A percentile compares a stretch with the other conserved stretches of the same genome.
phyloP scores from a whole-genome alignment of 2,113 vertebrate species.

The Passer domesticus region DNA sequence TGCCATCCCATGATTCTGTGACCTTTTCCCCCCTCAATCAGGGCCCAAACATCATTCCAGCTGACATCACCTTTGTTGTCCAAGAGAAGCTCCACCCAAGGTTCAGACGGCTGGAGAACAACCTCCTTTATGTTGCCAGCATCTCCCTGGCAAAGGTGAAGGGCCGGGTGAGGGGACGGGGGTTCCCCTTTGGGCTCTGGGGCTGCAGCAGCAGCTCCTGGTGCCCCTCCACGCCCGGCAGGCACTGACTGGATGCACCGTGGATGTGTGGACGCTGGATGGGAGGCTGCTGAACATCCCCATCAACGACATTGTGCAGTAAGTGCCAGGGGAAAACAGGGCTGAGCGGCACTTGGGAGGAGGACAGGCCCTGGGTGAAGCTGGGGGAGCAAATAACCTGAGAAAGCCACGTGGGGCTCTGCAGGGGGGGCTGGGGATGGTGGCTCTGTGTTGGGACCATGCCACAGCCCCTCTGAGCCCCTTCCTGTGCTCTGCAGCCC shows the following conservation, averaged over 20 bases:
- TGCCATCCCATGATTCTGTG: background rate
- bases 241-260: constrained; percentile 87
- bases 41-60: constrained; percentile 91
- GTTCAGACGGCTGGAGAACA: constrained; percentile 76
- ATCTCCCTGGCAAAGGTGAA: constrained; percentile 86
- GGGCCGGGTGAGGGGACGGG: background rate
- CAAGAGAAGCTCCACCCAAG: constrained; percentile 84
- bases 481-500: constrained; percentile 73
- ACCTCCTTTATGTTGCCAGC: constrained; percentile 77
- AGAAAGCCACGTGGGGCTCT: accelerated
- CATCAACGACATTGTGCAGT: constrained; percentile 93
- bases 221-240: background rate
- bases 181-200: accelerated
- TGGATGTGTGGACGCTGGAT: constrained; percentile 88
- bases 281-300: constrained; percentile 87
- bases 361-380: background rate
- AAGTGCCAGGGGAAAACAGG: constrained; percentile 28
- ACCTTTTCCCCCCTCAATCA: background rate
- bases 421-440: accelerated
- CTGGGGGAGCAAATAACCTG: background rate
- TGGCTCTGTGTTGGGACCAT: accelerated
- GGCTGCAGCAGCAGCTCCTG: background rate
- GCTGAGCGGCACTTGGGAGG: accelerated
- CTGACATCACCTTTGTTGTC: constrained; percentile 90
- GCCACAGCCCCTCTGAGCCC: background rate